These are phyloP conservation scores for Macroglossus sobrinus DNA, from an alignment of 2,113 vertebrate species.

Conservation along the genomic window DNA sequence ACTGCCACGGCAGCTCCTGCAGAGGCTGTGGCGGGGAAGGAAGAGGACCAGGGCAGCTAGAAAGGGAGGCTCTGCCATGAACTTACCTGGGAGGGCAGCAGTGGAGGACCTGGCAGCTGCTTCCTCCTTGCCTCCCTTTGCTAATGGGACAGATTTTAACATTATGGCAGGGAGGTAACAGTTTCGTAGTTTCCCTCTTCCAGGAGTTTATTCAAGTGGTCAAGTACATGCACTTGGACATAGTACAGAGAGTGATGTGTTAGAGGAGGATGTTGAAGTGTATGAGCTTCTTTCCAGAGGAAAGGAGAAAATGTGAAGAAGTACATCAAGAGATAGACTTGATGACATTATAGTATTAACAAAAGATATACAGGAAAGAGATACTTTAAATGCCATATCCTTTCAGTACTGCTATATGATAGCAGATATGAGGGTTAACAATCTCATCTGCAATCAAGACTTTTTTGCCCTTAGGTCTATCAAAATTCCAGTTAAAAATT, in stretches of 20 bases:
- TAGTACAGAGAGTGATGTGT: too few relatives aligned
- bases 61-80: neutral
- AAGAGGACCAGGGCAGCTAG: fast-evolving
- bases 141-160: slow-evolving; percentile 29
- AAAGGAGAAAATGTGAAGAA: too few relatives aligned
- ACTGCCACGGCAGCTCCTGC: neutral
- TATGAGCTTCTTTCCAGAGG: too few relatives aligned
- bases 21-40: fast-evolving
- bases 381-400: too few relatives aligned
- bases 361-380: too few relatives aligned
- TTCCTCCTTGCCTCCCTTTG: neutral
- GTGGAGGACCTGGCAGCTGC: neutral
- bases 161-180: too few relatives aligned
- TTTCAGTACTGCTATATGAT: slow-evolving; percentile 76
- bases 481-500: slow-evolving; percentile 97
- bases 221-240: too few relatives aligned
- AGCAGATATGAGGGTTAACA: slow-evolving; percentile 96
- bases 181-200: too few relatives aligned
- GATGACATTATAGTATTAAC: too few relatives aligned
- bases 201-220: too few relatives aligned
- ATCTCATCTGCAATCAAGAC: slow-evolving; percentile 96
- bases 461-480: slow-evolving; percentile 95
- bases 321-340: too few relatives aligned
- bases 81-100: neutral
- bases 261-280: too few relatives aligned